A percentile compares a stretch with the other conserved stretches of the same genome.
Conservation (phyloP, 2,888 invertebrate species). For the Synanthedon myopaeformis region DNA sequence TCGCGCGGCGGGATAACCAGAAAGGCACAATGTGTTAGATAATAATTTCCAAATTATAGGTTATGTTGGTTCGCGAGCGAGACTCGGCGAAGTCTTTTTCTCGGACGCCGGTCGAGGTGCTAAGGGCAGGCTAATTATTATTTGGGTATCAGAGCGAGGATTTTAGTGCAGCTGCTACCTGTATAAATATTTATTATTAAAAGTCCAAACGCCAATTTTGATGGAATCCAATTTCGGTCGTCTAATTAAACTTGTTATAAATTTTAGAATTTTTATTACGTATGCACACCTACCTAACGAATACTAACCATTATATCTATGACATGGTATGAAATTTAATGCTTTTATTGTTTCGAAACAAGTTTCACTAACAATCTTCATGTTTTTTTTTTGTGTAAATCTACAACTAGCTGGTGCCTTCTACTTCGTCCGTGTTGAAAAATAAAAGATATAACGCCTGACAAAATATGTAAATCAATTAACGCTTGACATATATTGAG, state of each 20-base stretch:
- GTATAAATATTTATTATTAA: constrained; percentile 69
- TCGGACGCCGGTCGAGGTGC: constrained; percentile 61
- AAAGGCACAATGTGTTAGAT: constrained; percentile 72
- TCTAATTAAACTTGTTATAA: constrained; percentile 32
- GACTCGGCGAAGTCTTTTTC: constrained; percentile 53
- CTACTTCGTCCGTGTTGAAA: no score
- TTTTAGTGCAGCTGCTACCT: constrained; percentile 70
- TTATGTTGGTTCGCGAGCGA: constrained; percentile 64
- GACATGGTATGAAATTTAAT: no score
- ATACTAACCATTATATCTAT: no score
- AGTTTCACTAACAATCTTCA: no score
- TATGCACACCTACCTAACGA: not conserved
- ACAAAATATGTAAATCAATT: no score
- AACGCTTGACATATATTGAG: no score
- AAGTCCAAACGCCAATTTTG: constrained; percentile 60
- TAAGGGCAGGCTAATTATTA: constrained; percentile 70
- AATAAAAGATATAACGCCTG: no score
- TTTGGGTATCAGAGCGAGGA: constrained; percentile 64
- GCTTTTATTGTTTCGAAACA: no score
- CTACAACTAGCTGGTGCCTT: no score
- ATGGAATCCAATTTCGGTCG: constrained; percentile 51
- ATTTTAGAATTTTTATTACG: constrained; percentile 2
- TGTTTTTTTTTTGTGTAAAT: no score
- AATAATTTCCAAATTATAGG: constrained; percentile 71
- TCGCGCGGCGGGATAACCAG: constrained; percentile 71